These are phyloP conservation scores for Gadus chalcogrammus DNA, from an alignment of 2,113 vertebrate species.

Conservation along the genomic window DNA sequence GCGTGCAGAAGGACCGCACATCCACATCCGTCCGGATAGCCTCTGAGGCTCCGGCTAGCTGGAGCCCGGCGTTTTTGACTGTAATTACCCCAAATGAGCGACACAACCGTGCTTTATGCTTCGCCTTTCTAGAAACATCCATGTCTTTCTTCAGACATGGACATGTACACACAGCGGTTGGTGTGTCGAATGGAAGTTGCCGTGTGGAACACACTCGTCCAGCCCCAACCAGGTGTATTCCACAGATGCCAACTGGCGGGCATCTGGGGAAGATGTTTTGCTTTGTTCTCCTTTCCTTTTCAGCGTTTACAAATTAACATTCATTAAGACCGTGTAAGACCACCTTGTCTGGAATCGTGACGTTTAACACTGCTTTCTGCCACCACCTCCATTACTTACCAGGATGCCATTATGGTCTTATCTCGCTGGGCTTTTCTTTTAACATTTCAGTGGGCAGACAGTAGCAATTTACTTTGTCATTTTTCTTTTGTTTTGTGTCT, in stretches of 20 bases:
- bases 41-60: conserved; percentile 57
- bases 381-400: conserved; percentile 45
- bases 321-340: conserved; percentile 9
- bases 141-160: conserved; percentile 38
- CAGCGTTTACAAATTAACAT: conserved; percentile 31
- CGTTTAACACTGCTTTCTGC: conserved; percentile 8
- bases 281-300: conserved; percentile 2
- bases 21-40: conserved; percentile 55
- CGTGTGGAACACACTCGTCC: conserved; percentile 43
- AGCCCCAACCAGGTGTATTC: conserved; percentile 40
- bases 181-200: conserved; percentile 15
- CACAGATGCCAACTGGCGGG: conserved; percentile 11
- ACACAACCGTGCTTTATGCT: conserved; percentile 51
- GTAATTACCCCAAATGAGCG: conserved; percentile 69
- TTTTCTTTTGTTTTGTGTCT: conserved; percentile 63
- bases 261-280: background rate
- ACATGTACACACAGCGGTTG: conserved; percentile 17
- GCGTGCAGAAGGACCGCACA: conserved; percentile 57
- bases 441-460: conserved; percentile 40
- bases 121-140: conserved; percentile 52
- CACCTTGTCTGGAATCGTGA: conserved; percentile 5
- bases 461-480: conserved; percentile 50
- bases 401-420: conserved; percentile 44
- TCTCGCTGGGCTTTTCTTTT: conserved; percentile 29
- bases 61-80: conserved; percentile 65